Percentiles rank a stretch among this genome's conserved stretches.
Conservation (phyloP, 1,140 invertebrate species). For the Chironomus striatipennis region DNA sequence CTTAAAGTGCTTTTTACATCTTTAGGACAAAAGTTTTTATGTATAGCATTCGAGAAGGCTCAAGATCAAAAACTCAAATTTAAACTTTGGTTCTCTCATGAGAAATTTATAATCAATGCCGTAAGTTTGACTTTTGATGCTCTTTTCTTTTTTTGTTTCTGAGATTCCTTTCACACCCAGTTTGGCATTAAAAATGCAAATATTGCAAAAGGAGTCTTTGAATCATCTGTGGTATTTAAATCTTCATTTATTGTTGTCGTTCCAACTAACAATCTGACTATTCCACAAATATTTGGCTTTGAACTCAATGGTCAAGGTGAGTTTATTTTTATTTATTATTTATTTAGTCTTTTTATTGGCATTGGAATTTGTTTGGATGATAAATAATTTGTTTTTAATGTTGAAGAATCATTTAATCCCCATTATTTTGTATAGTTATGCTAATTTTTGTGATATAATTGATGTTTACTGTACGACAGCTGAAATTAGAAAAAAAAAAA, state of each 20-base stretch:
- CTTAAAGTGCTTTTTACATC: too few relatives aligned
- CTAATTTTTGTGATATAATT: too few relatives aligned
- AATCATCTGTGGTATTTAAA: background rate
- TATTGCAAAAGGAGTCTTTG: background rate
- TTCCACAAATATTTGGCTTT: background rate
- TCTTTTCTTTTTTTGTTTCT: background rate
- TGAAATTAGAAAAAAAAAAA: too few relatives aligned
- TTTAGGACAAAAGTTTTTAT: background rate
- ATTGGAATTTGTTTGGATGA: too few relatives aligned
- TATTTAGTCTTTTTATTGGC: too few relatives aligned
- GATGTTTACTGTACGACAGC: too few relatives aligned
- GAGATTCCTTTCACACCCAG: background rate
- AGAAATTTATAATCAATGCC: background rate
- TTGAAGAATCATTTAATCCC: too few relatives aligned
- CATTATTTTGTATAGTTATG: too few relatives aligned
- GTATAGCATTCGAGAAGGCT: background rate
- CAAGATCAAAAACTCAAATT: background rate
- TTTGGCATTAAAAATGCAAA: background rate
- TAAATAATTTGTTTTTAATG: too few relatives aligned
- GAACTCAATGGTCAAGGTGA: background rate
- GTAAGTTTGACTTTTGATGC: background rate
- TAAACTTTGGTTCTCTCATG: constrained; percentile 16
- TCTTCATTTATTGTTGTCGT: background rate
- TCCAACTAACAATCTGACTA: background rate
- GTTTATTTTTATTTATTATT: too few relatives aligned